These are phyloP conservation scores for Hyposoter didymator DNA, from an alignment of 2,888 invertebrate genomes.

Conservation along the genomic window DNA sequence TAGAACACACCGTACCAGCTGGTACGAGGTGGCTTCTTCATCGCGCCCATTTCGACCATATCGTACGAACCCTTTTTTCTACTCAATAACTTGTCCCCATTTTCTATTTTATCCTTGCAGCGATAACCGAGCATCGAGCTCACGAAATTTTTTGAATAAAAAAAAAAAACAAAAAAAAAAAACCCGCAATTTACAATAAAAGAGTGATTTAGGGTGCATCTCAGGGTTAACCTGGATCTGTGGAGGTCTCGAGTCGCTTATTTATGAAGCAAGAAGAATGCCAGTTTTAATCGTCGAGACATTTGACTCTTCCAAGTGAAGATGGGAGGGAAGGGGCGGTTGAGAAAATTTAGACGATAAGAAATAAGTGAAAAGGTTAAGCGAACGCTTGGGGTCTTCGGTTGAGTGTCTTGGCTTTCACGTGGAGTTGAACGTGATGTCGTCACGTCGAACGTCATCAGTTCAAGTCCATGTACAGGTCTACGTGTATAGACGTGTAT, in stretches of 20 bases:
- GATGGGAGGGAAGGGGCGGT: neutral
- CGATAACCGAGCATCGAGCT: constrained; percentile 8
- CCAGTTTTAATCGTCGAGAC: neutral
- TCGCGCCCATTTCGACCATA: constrained; percentile 53
- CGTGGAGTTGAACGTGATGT: constrained; percentile 25
- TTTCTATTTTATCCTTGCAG: constrained; percentile 13
- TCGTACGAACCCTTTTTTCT: constrained; percentile 61
- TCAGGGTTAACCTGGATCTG: neutral
- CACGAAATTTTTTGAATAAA: constrained; percentile 3
- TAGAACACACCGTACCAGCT: constrained; percentile 59
- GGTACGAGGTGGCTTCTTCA: constrained; percentile 63
- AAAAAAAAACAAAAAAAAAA: neutral
- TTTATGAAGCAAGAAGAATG: neutral
- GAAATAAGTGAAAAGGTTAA: constrained; percentile 2
- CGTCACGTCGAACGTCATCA: constrained; percentile 47
- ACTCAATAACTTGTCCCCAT: constrained; percentile 39
- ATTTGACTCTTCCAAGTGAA: neutral
- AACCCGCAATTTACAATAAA: no score
- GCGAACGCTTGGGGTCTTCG: constrained; percentile 22
- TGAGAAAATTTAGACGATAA: neutral
- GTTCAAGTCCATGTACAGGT: constrained; percentile 29
- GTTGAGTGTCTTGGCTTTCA: constrained; percentile 25
- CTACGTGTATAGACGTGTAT: constrained; percentile 9
- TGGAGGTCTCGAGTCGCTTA: neutral
- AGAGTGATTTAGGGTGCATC: no score